Percentiles rank a stretch among this genome's conserved stretches.
phyloP scores from a whole-genome alignment of 2,888 invertebrate genomes.

The Clusia tigrina region DNA sequence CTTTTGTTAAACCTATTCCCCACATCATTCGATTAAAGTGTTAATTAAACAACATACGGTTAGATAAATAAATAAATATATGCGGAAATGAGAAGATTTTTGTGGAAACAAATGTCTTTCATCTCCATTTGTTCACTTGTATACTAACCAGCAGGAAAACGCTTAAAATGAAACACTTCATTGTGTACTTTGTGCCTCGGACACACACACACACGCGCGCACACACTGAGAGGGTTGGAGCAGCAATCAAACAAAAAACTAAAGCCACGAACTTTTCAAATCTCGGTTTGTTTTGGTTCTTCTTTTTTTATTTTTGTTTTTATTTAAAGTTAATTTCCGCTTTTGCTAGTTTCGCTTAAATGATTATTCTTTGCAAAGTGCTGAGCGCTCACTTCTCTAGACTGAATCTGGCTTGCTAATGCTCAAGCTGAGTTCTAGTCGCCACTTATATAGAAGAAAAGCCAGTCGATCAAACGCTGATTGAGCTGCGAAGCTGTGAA shows the following conservation, averaged over 20 bases:
- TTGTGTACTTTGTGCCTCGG: constrained; percentile 24
- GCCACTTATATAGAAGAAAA: constrained; percentile 4
- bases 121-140: too few species aligned
- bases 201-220: too few species aligned
- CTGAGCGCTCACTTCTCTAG: neutral
- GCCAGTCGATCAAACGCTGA: neutral
- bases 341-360: too few species aligned
- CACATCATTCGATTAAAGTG: too few species aligned
- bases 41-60: too few species aligned
- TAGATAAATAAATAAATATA: too few species aligned
- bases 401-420: neutral
- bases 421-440: neutral
- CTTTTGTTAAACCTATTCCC: too few species aligned
- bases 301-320: too few species aligned
- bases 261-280: constrained; percentile 27
- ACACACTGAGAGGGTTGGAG: neutral
- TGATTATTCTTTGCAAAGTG: too few species aligned
- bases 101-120: too few species aligned
- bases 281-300: neutral
- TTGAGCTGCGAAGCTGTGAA: constrained; percentile 33
- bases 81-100: too few species aligned
- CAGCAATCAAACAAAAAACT: constrained; percentile 27
- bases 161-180: constrained; percentile 55
- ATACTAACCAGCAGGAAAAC: constrained; percentile 56
- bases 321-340: neutral